Conservation (phyloP, 2,888 invertebrate species). For the Argynnis bischoffii region DNA sequence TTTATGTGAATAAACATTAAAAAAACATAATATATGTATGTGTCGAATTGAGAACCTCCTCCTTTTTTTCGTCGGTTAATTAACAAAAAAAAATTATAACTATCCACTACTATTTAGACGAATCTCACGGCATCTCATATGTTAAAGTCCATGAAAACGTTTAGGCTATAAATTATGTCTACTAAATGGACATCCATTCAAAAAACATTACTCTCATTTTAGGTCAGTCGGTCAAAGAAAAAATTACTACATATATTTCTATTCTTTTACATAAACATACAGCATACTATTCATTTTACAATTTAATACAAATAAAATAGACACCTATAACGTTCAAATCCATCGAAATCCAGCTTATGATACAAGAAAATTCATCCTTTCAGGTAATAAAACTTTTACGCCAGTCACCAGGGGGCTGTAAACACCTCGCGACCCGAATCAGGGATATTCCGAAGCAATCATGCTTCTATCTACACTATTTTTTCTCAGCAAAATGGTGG, state of each 20-base stretch:
- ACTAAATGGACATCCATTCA: too few relatives aligned
- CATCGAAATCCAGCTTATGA: slow-evolving; percentile 18
- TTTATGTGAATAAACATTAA: too few relatives aligned
- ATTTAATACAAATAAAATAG: slow-evolving; percentile 19
- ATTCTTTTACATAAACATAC: not conserved
- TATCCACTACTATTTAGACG: too few relatives aligned
- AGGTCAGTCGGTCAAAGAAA: too few relatives aligned
- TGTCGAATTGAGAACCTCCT: too few relatives aligned
- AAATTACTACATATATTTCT: not conserved
- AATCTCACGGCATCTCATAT: too few relatives aligned
- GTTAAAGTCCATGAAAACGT: too few relatives aligned
- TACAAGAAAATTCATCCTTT: slow-evolving; percentile 21
- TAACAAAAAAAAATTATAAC: too few relatives aligned
- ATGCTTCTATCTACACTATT: slow-evolving; percentile 76
- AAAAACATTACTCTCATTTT: too few relatives aligned
- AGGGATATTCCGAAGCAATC: slow-evolving; percentile 75
- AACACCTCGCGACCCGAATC: slow-evolving; percentile 60
- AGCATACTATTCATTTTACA: not conserved
- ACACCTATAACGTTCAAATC: slow-evolving; percentile 16
- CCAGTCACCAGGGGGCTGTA: slow-evolving; percentile 55
- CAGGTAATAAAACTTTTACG: slow-evolving; percentile 26
- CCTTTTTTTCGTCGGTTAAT: too few relatives aligned
- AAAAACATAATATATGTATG: too few relatives aligned
- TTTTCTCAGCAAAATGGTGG: slow-evolving; percentile 68
- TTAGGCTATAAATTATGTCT: too few relatives aligned